A percentile compares a stretch with the other conserved stretches of the same genome.
Conservation (phyloP, 2,113 vertebrate genomes). For the Lutjanus erythropterus region DNA sequence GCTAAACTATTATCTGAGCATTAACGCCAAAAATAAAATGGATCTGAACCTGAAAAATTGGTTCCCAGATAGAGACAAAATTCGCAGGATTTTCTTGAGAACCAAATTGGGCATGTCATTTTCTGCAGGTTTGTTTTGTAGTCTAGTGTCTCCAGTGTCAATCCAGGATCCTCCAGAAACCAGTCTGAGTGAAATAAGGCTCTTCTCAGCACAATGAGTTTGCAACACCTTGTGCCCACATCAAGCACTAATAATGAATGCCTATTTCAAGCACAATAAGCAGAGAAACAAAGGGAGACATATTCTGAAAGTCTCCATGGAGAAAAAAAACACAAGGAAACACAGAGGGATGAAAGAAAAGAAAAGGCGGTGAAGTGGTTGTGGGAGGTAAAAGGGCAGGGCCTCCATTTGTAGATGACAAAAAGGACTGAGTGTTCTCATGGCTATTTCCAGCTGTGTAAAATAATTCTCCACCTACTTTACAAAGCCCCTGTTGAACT, state of each 20-base stretch:
- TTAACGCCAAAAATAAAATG: no score
- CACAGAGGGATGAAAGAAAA: neutral
- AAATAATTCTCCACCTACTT: neutral
- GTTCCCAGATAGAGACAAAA: no score
- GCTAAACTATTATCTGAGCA: no score
- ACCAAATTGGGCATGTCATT: no score
- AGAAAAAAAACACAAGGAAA: neutral
- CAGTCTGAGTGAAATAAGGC: neutral
- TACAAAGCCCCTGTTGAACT: neutral
- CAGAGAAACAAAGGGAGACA: no score
- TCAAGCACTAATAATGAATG: conserved; percentile 11
- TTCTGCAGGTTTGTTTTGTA: no score
- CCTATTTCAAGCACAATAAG: no score
- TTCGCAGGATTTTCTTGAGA: no score
- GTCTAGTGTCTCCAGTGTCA: neutral
- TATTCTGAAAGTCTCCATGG: no score
- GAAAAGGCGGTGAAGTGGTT: neutral
- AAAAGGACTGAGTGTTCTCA: neutral
- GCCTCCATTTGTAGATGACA: neutral
- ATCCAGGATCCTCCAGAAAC: neutral
- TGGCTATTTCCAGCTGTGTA: neutral
- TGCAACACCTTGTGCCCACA: conserved; percentile 5
- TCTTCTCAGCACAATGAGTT: conserved; percentile 2
- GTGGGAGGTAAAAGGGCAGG: conserved; percentile 15
- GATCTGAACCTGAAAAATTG: no score